Conservation (phyloP, 2,797 vertebrate genomes). For the Diplodus puntazzo region DNA sequence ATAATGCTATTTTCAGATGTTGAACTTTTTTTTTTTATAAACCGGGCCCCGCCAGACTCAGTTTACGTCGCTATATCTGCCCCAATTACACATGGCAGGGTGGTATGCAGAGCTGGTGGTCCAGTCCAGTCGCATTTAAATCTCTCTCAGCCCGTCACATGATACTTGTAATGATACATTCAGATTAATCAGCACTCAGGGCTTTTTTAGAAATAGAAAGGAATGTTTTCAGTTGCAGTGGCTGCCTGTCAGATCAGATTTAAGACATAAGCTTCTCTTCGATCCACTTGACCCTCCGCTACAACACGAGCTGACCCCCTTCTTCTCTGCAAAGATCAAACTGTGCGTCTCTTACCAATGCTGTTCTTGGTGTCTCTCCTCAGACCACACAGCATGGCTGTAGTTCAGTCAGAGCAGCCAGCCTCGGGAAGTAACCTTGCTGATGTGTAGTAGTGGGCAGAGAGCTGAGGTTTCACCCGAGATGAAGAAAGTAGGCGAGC, state of each 20-base stretch:
- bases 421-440: slow-evolving; percentile 58
- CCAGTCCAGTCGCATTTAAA: slow-evolving; percentile 42
- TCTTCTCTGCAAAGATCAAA: slow-evolving; percentile 32
- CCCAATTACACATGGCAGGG: slow-evolving; percentile 54
- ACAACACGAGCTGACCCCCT: slow-evolving; percentile 20
- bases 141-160: slow-evolving; percentile 20
- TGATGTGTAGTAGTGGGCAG: slow-evolving; percentile 58
- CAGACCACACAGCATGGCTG: slow-evolving; percentile 88
- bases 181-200: neutral
- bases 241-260: slow-evolving; percentile 12
- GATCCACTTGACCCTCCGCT: slow-evolving; percentile 19
- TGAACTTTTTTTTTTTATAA: slow-evolving; percentile 82
- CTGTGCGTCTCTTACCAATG: slow-evolving; percentile 79
- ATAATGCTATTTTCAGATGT: slow-evolving; percentile 81
- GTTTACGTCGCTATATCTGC: slow-evolving; percentile 70
- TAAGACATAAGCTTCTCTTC: slow-evolving; percentile 17
- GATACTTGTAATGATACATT: slow-evolving; percentile 1
- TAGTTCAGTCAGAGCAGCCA: slow-evolving; percentile 65
- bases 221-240: neutral
- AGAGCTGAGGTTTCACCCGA: slow-evolving; percentile 59
- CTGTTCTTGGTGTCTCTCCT: slow-evolving; percentile 84
- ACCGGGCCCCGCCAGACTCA: slow-evolving; percentile 66
- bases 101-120: slow-evolving; percentile 41
- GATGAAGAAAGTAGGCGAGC: slow-evolving; percentile 30
- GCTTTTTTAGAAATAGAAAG: neutral